Conservation (phyloP, 2,888 invertebrate species). For the Calliopum simillimum region DNA sequence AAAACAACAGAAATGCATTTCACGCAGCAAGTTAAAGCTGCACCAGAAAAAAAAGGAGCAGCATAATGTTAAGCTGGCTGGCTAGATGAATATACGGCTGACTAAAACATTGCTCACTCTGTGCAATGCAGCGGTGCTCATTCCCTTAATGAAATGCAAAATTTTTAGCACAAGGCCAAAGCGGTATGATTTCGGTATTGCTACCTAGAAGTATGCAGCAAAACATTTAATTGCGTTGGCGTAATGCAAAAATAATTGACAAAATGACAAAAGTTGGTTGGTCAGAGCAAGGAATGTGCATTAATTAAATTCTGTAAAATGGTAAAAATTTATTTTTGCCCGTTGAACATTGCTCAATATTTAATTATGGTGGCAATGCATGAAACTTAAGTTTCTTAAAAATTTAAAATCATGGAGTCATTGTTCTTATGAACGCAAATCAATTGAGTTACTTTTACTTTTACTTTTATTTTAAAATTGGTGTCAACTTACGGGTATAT, state of each 20-base stretch:
- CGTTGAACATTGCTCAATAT: no score
- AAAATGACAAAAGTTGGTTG: constrained; percentile 3
- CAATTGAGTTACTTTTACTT: no score
- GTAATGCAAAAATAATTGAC: constrained; percentile 30
- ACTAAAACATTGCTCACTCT: no score
- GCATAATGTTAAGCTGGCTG: no score
- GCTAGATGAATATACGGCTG: no score
- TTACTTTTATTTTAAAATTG: no score
- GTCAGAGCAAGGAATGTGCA: constrained; percentile 9
- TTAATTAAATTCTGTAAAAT: constrained; percentile 15
- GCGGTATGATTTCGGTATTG: neutral
- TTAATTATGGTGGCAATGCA: no score
- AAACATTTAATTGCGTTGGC: constrained; percentile 29
- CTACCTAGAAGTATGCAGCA: neutral
- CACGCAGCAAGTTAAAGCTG: constrained; percentile 44
- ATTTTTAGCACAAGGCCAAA: constrained; percentile 35
- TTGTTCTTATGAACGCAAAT: no score
- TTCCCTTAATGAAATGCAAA: neutral
- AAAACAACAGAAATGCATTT: constrained; percentile 58
- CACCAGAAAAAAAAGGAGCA: neutral
- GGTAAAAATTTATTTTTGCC: neutral
- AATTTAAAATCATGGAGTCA: no score
- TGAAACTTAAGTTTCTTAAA: no score
- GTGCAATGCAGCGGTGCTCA: no score
- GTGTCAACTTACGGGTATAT: no score